A percentile compares a stretch with the other conserved stretches of the same genome.
phyloP scores from a whole-genome alignment of 1,140 invertebrate species.

The Cephus cinctus region DNA sequence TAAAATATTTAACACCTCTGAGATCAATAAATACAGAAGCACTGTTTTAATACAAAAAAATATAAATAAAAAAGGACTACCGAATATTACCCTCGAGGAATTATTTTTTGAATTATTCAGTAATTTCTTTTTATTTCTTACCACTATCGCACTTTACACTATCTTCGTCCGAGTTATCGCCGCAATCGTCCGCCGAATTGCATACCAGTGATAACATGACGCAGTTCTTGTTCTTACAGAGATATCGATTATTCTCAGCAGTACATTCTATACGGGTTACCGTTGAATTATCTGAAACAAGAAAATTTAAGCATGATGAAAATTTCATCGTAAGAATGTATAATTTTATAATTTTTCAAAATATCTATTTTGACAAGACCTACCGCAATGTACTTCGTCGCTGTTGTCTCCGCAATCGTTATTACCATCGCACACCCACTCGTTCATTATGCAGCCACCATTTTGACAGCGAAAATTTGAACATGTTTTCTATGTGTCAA shows the following conservation, averaged over 20 bases:
- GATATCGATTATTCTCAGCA: conserved; percentile 51
- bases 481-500: conserved; percentile 50
- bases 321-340: conserved; percentile 26
- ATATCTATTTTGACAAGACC: conserved; percentile 44
- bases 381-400: conserved; percentile 69
- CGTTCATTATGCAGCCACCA: conserved; percentile 60
- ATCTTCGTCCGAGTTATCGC: conserved; percentile 75
- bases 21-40: neutral
- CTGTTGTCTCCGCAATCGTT: conserved; percentile 66
- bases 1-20: too few species aligned
- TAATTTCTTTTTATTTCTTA: conserved; percentile 24
- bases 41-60: neutral
- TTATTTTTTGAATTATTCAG: too few species aligned
- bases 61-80: neutral
- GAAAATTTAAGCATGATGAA: conserved; percentile 21
- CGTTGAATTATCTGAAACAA: conserved; percentile 14
- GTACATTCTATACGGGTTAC: conserved; percentile 46
- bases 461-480: conserved; percentile 61
- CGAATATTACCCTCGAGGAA: neutral
- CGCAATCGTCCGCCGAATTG: conserved; percentile 72
- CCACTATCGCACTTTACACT: conserved; percentile 50
- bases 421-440: conserved; percentile 66
- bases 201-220: conserved; percentile 66
- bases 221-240: conserved; percentile 66
- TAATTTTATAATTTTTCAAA: conserved; percentile 3